Evolutionary conservation across 1,140 invertebrate species (phyloP).

Genomic region (Ips nitidus): DNA sequence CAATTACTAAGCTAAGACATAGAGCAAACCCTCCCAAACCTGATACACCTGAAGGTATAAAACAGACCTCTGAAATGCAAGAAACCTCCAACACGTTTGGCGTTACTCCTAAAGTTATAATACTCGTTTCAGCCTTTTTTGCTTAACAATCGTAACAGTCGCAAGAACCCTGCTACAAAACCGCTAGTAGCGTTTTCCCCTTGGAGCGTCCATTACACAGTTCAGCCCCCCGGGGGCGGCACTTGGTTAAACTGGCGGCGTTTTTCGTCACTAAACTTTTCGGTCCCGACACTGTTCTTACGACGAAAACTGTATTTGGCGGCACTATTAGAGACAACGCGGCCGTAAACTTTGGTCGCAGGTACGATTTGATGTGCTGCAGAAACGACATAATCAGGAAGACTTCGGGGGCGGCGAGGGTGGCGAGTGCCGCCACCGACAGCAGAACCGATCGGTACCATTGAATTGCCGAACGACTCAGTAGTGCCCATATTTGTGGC

Average conservation of each 20-base stretch:
- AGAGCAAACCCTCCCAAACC: background rate
- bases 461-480: slow-evolving; percentile 9
- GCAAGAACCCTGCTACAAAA: slow-evolving; percentile 42
- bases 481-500: slow-evolving; percentile 33
- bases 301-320: slow-evolving; percentile 6
- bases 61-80: slow-evolving; percentile 15
- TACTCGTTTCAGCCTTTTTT: slow-evolving; percentile 35
- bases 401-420: slow-evolving; percentile 11
- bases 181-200: slow-evolving; percentile 44
- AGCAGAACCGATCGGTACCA: slow-evolving; percentile 11
- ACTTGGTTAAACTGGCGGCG: slow-evolving; percentile 38
- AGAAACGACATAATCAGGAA: slow-evolving; percentile 15
- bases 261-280: slow-evolving; percentile 41
- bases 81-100: slow-evolving; percentile 11
- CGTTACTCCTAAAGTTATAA: slow-evolving; percentile 22
- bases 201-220: slow-evolving; percentile 11
- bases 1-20: background rate
- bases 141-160: slow-evolving; percentile 26
- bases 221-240: slow-evolving; percentile 41
- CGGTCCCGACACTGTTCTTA: slow-evolving; percentile 17
- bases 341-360: slow-evolving; percentile 36
- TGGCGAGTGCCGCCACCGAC: slow-evolving; percentile 6
- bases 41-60: background rate
- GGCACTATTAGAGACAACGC: slow-evolving; percentile 16
- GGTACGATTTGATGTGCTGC: slow-evolving; percentile 31